Evolutionary conservation across 1,140 invertebrate species (phyloP), one percentile per base, ranked within the genome.

Genomic region (Procambarus virginalis): DNA sequence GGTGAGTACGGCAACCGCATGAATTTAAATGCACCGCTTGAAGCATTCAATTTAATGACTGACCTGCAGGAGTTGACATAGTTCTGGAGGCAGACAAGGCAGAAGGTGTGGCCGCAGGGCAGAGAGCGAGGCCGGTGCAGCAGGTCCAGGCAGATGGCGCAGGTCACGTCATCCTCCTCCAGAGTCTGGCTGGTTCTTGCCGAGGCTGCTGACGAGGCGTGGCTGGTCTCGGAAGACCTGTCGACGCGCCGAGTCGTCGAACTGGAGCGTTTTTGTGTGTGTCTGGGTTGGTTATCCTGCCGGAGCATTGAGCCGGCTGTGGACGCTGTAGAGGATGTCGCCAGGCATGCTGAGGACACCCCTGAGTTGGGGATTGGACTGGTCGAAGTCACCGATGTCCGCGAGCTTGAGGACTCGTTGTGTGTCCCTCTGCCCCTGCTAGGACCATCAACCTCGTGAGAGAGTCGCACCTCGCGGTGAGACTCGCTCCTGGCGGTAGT

Each of bases 81-180:
- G 68, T 93, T 94, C 90, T 94, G 94, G 14, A 96, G 94, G 92
- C 96, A 96, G 20, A 94, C 93, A 70, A 95, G 93, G 92, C 96
- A 97, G 93, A 97, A 97, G 0, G 77, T 58, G 68, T 90, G 89
- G 17, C 78, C 77, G 68, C 89, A 90, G 17, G 89, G 89, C 8
- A 90, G 96, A 97, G 93, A 97, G 96, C 93, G 96, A 1, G 96
- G 96, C 55, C 95, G 94, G 86, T 94, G 95, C 49, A 96, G 94
- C 85, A 95, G 94, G 92, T 97, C 96, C 48, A 96, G 93, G 92
- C 96, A 97, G 75, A 97, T 94, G 2, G 96, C 94, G 93, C 96
- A 97, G 93, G 95, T 95, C 3, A 97, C 94, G 10, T 97, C 93
- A 73, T 96, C 95, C 92, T 96, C 95, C 34, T 85, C 78, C 22